These are phyloP conservation scores for Phrynocephalus vlangalii DNA, from an alignment of 2,797 vertebrate genomes.

Conservation along the genomic window DNA sequence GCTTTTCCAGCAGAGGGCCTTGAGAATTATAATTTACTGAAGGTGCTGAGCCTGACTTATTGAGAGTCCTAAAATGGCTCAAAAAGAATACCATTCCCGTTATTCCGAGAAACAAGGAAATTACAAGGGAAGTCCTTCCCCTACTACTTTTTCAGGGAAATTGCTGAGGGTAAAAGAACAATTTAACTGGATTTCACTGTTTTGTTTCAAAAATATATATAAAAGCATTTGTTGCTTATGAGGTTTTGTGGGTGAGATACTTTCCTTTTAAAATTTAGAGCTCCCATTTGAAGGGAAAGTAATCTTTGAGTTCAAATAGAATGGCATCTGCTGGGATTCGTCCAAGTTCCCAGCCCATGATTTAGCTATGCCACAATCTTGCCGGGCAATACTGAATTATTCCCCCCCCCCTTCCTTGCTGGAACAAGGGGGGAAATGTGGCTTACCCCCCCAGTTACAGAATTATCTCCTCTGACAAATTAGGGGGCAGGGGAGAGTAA, in stretches of 20 bases:
- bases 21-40: not conserved
- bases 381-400: not conserved
- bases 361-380: not conserved
- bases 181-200: not conserved
- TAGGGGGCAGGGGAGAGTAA: not conserved
- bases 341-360: not conserved
- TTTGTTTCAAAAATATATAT: not conserved
- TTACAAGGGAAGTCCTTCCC: not conserved
- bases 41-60: not conserved
- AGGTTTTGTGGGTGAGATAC: not conserved
- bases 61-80: not conserved
- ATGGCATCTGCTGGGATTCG: not conserved
- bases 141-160: not conserved
- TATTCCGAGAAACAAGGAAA: not conserved
- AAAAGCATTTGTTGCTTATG: too few relatives aligned
- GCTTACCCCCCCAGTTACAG: not conserved
- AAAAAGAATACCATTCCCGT: not conserved
- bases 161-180: not conserved
- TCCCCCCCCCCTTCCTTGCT: not conserved
- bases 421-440: not conserved
- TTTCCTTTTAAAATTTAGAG: not conserved
- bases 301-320: not conserved
- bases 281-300: not conserved
- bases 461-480: not conserved
- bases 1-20: not conserved